A percentile compares a stretch with the other conserved stretches of the same genome.
These are phyloP conservation scores for Ischnus inquisitorius DNA, from an alignment of 2,888 invertebrate species.

Conservation along the genomic window DNA sequence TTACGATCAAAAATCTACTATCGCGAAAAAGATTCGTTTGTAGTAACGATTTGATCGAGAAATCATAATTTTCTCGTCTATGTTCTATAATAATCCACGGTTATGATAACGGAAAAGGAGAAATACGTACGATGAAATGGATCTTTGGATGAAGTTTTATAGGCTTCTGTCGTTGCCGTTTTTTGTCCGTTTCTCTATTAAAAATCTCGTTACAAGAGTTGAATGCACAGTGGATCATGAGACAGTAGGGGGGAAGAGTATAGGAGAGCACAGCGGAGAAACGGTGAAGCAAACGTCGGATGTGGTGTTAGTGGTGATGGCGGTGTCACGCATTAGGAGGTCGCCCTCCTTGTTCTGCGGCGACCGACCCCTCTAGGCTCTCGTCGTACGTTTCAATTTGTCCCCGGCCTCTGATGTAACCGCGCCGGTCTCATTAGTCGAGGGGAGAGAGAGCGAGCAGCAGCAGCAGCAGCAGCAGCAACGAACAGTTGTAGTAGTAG, in stretches of 20 bases:
- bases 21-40: not conserved
- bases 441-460: constrained; percentile 64
- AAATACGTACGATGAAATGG: constrained; percentile 37
- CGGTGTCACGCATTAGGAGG: constrained; percentile 79
- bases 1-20: not conserved
- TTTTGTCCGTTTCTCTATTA: constrained; percentile 54
- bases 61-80: not conserved
- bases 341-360: constrained; percentile 74
- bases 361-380: constrained; percentile 77
- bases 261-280: not conserved
- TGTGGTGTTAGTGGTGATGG: constrained; percentile 64
- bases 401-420: constrained; percentile 83
- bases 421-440: constrained; percentile 84
- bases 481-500: constrained; percentile 39
- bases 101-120: too few relatives aligned
- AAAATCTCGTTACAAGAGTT: constrained; percentile 68
- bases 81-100: not conserved
- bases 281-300: constrained; percentile 65
- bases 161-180: constrained; percentile 1
- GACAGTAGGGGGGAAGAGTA: not conserved
- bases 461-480: constrained; percentile 18
- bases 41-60: not conserved
- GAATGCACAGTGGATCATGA: constrained; percentile 60
- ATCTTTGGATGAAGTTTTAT: constrained; percentile 25
- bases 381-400: constrained; percentile 84